Evolutionary conservation across 1,140 invertebrate species (phyloP).

Genomic region (Drosophila rhopaloa): DNA sequence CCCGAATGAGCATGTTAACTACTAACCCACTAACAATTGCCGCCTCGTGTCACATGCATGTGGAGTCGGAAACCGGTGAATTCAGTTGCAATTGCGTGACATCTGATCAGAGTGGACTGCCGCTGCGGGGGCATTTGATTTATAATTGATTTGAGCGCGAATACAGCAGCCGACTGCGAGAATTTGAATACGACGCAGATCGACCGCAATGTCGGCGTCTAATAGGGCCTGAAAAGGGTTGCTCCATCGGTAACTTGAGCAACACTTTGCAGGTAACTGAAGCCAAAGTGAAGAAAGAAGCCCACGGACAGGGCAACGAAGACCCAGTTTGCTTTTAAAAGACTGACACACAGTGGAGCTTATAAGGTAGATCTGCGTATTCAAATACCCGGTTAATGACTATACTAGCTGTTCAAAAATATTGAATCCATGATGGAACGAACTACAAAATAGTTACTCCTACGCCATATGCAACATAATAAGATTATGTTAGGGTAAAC

Average conservation of each 20-base stretch:
- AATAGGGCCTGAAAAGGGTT: conserved; percentile 3
- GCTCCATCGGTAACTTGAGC: conserved; percentile 11
- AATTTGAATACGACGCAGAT: conserved; percentile 3
- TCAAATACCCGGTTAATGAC: too few relatives aligned
- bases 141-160: conserved; percentile 32
- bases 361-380: too few relatives aligned
- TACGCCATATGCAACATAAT: too few relatives aligned
- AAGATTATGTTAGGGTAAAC: too few relatives aligned
- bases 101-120: conserved; percentile 7
- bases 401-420: too few relatives aligned
- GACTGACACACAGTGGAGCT: too few relatives aligned
- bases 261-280: conserved; percentile 2
- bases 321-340: background rate
- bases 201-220: conserved; percentile 10
- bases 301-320: conserved; percentile 3
- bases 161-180: conserved; percentile 28
- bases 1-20: background rate
- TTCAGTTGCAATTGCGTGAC: conserved; percentile 11
- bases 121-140: conserved; percentile 17
- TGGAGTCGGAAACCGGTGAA: conserved; percentile 1
- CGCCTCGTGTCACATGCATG: conserved; percentile 4
- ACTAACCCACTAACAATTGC: conserved; percentile 9
- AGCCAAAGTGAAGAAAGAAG: conserved; percentile 7
- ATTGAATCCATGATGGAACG: too few relatives aligned
- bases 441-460: too few relatives aligned